These are phyloP conservation scores for Leucophenga maculata DNA, from an alignment of 2,888 invertebrate genomes.

Conservation along the genomic window DNA sequence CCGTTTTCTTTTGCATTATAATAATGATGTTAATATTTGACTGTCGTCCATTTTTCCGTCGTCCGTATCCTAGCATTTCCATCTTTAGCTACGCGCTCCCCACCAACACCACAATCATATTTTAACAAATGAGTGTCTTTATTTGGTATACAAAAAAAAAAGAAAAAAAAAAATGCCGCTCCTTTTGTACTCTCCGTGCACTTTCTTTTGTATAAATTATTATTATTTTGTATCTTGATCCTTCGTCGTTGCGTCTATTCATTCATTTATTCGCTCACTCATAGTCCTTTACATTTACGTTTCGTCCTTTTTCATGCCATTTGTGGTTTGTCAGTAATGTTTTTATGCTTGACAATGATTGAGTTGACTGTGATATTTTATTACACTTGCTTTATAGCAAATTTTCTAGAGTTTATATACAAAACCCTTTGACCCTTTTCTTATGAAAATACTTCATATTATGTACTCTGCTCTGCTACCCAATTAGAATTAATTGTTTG, in stretches of 20 bases:
- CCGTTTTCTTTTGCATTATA: neutral
- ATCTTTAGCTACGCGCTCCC: neutral
- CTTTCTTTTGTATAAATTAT: slow-evolving; percentile 14
- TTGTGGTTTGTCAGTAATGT: slow-evolving; percentile 36
- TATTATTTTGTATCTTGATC: slow-evolving; percentile 15
- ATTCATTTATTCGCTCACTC: no score
- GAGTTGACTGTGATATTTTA: slow-evolving; percentile 50
- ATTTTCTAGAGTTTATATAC: neutral
- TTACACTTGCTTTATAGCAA: slow-evolving; percentile 18
- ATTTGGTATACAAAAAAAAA: neutral
- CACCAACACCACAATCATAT: neutral
- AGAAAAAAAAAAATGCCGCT: slow-evolving; percentile 2
- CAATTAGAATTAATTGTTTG: slow-evolving; percentile 53
- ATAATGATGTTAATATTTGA: slow-evolving; percentile 15
- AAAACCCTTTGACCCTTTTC: neutral
- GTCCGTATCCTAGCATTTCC: neutral
- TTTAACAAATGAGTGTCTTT: slow-evolving; percentile 18
- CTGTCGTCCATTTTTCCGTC: neutral
- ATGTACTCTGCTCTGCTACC: slow-evolving; percentile 16
- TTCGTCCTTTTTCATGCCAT: slow-evolving; percentile 40
- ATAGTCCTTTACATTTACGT: slow-evolving; percentile 38
- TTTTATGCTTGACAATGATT: slow-evolving; percentile 58
- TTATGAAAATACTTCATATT: neutral
- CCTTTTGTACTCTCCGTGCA: neutral
- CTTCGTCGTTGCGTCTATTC: no score